These are phyloP conservation scores for Manacus vitellinus DNA, from an alignment of 2,113 vertebrate genomes.

Conservation along the genomic window DNA sequence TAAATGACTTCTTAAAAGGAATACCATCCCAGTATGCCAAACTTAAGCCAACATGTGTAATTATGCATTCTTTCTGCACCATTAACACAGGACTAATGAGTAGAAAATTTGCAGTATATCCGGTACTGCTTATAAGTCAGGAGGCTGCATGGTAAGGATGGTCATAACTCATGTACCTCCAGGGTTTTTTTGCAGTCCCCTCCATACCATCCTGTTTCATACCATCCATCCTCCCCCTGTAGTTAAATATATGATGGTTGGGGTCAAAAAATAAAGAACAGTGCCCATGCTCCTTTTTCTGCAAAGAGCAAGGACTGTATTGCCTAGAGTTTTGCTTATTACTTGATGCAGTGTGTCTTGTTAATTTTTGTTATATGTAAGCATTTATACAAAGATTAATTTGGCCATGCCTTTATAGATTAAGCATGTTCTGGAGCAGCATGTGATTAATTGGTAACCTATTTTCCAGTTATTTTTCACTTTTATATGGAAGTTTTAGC, in stretches of 20 bases:
- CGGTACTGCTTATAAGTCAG: neutral
- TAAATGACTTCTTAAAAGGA: neutral
- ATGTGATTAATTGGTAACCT: neutral
- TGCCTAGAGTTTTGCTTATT: neutral
- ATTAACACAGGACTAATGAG: neutral
- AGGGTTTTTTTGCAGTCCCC: neutral
- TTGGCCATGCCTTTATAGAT: neutral
- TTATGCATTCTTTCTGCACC: neutral
- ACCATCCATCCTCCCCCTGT: rapidly evolving
- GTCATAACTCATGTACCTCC: neutral
- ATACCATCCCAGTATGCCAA: neutral
- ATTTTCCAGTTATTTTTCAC: neutral
- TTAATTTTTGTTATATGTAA: neutral
- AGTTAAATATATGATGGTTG: neutral
- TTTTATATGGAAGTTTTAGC: neutral
- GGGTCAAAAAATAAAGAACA: neutral
- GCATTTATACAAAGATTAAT: neutral
- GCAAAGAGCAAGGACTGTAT: neutral
- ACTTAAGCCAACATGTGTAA: neutral
- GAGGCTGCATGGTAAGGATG: neutral
- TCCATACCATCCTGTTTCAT: neutral
- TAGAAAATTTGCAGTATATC: neutral
- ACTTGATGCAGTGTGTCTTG: neutral
- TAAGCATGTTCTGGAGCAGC: neutral
- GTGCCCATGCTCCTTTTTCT: neutral